phyloP scores from a whole-genome alignment of 2,888 invertebrate species.

The Xylocampa areola region DNA sequence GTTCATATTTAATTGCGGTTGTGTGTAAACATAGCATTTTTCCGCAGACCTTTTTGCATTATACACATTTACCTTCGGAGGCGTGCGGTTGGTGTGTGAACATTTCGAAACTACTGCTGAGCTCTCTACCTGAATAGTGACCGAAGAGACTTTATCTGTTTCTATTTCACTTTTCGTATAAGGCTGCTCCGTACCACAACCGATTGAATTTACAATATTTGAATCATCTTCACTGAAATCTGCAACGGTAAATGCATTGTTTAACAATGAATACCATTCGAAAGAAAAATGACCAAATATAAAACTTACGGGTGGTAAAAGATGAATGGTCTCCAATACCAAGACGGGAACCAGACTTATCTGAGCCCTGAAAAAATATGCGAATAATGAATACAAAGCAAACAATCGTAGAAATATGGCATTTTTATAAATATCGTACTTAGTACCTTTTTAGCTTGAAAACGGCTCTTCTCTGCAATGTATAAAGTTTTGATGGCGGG shows the following conservation, averaged over 20 bases:
- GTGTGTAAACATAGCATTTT: constrained; percentile 79
- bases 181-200: constrained; percentile 60
- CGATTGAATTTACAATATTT: constrained; percentile 63
- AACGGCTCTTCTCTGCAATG: constrained; percentile 77
- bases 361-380: constrained; percentile 70
- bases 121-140: constrained; percentile 65
- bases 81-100: constrained; percentile 59
- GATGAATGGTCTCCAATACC: constrained; percentile 83
- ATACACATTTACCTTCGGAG: constrained; percentile 60
- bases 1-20: constrained; percentile 75
- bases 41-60: constrained; percentile 69
- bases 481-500: constrained; percentile 80
- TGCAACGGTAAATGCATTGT: constrained; percentile 54
- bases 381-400: not conserved
- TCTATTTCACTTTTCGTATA: constrained; percentile 61
- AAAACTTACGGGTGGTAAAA: constrained; percentile 75
- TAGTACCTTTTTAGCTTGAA: constrained; percentile 74
- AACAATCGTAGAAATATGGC: not conserved
- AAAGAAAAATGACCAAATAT: constrained; percentile 1
- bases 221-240: constrained; percentile 72
- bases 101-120: constrained; percentile 66
- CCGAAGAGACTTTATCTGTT: constrained; percentile 62
- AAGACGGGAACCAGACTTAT: constrained; percentile 76
- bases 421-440: not conserved
- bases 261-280: constrained; percentile 11